Base-by-base conservation (phyloP, 2,888 invertebrate genomes). In the Aphelenchoides bicaudatus region DNA sequence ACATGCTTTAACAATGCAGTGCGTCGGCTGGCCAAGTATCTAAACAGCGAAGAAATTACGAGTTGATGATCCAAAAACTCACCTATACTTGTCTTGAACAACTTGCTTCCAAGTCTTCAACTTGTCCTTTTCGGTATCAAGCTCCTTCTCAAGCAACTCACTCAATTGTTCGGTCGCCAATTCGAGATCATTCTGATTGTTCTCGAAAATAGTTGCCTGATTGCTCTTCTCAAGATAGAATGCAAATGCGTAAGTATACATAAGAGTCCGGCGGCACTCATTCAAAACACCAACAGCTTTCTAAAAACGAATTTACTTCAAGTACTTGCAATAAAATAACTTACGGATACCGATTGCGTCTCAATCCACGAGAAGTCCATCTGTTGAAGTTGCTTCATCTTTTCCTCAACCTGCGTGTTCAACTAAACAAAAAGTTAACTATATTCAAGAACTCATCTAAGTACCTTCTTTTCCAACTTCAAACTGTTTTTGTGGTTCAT, bases 341-440 rank as follows among this genome's bases (percentile, higher is more conserved):
- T n/a, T n/a, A n/a, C n/a, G n/a, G n/a, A n/a, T n/a, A n/a, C n/a
- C n/a, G 96, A 98, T 85, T 98, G 96, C 63, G 94, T 93, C 86
- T 98, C 96, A 78, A 96, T 96, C 96, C 96, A 98, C 70, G 92
- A 92, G 93, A 96, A 94, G 80, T 91, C 92, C 81, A 92, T 91
- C 80, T 92, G 91, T 80, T 98, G 96, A 94, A 98, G 94, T 28
- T 93, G 93, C 81, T 94, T 93, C 94, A 98, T 96, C 84, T 96
- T 96, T 80, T 88, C 88, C 82, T 92, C 91, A 59, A 94, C 89
- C 61, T 89, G 89, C 5, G 91, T 89, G 82, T 94, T 93, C 58
- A 96, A 85, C 85, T 83, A 67, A 68, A 56, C 5, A 16, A 59
- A 61, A 8, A 50, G 62, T 62, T 16, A 5, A 2, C 34, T 47